Conservation (phyloP, 2,888 invertebrate species). For the Sialis lutaria region DNA sequence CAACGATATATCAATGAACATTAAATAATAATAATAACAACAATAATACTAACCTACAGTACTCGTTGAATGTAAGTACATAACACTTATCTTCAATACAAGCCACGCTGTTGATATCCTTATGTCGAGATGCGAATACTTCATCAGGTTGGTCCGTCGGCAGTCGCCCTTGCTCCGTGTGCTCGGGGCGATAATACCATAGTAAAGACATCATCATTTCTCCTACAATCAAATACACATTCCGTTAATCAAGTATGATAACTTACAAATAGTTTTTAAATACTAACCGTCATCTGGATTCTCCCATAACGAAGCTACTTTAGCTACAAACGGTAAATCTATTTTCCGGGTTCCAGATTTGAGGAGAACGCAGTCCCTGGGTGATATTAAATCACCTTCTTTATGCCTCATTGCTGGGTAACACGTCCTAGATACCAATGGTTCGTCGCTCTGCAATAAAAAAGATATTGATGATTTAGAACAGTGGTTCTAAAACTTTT, state of each 20-base stretch:
- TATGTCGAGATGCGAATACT: slow-evolving; percentile 88
- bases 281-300: slow-evolving; percentile 75
- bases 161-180: slow-evolving; percentile 77
- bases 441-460: slow-evolving; percentile 49
- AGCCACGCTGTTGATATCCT: slow-evolving; percentile 89
- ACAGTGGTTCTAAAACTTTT: too few species aligned
- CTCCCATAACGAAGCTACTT: slow-evolving; percentile 89
- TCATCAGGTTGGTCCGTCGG: slow-evolving; percentile 72
- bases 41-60: slow-evolving; percentile 59
- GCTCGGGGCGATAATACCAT: slow-evolving; percentile 97
- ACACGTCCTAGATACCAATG: slow-evolving; percentile 59
- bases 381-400: slow-evolving; percentile 72
- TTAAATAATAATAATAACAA: background rate
- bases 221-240: slow-evolving; percentile 33
- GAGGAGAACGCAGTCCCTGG: slow-evolving; percentile 81
- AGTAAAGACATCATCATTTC: slow-evolving; percentile 95
- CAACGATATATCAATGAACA: too few species aligned
- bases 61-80: slow-evolving; percentile 90
- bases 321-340: slow-evolving; percentile 86
- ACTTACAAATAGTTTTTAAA: background rate
- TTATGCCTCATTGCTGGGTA: slow-evolving; percentile 81
- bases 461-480: too few species aligned
- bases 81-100: slow-evolving; percentile 97
- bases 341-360: slow-evolving; percentile 68
- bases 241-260: background rate